A percentile compares a stretch with the other conserved stretches of the same genome.
phyloP scores from a whole-genome alignment of 1,140 invertebrate species.

The Lepidurus packardi region DNA sequence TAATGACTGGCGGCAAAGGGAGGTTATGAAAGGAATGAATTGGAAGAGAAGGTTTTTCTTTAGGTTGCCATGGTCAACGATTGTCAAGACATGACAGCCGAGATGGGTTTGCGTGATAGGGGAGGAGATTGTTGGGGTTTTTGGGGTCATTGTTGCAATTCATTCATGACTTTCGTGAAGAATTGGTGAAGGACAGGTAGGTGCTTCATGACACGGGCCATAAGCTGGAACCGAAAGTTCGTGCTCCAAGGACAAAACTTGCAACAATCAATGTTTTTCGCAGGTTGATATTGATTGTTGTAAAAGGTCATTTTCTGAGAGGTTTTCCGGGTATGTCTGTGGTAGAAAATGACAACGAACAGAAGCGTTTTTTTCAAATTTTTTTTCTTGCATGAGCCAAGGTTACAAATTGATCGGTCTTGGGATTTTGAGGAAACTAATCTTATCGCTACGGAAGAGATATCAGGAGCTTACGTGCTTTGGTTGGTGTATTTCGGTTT shows the following conservation, averaged over 20 bases:
- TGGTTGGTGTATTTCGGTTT: too few species aligned
- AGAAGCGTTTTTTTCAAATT: too few species aligned
- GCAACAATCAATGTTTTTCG: neutral
- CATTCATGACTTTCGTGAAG: neutral
- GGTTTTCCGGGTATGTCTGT: too few species aligned
- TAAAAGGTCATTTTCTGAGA: too few species aligned
- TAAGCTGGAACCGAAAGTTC: neutral
- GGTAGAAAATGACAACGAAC: too few species aligned
- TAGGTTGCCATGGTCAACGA: neutral
- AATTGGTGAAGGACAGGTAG: neutral
- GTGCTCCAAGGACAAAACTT: neutral
- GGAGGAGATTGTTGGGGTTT: neutral
- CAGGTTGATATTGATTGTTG: too few species aligned
- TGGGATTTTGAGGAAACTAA: too few species aligned
- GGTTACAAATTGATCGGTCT: too few species aligned
- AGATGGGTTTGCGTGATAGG: neutral
- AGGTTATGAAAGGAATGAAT: neutral
- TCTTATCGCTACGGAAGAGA: too few species aligned
- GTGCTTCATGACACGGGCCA: neutral
- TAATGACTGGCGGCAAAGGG: neutral
- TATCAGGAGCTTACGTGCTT: too few species aligned
- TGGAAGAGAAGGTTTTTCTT: neutral
- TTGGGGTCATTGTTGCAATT: neutral
- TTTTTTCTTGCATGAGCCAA: too few species aligned
- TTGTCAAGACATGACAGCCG: neutral